Evolutionary conservation across 2,888 invertebrate species (phyloP).

Genomic region (Drosophila pegasa): DNA sequence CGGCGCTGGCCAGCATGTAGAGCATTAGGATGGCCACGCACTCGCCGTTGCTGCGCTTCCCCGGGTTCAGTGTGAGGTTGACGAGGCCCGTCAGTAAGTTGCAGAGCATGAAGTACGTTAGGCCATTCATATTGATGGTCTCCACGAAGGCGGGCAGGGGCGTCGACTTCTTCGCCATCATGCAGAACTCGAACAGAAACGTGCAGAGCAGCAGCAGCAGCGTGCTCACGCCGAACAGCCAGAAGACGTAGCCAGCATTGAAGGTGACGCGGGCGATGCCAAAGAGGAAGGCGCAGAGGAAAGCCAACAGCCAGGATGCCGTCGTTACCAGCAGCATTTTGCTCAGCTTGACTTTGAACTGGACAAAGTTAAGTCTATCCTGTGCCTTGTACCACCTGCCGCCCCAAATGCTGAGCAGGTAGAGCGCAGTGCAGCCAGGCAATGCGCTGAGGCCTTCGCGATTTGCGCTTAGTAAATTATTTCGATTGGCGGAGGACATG

Average conservation of each 20-base stretch:
- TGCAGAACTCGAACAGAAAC: conserved; percentile 83
- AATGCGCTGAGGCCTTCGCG: conserved; percentile 95
- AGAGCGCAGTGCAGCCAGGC: conserved; percentile 93
- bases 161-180: conserved; percentile 14
- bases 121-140: conserved; percentile 92
- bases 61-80: conserved; percentile 90
- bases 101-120: conserved; percentile 92
- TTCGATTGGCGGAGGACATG: conserved; percentile 86
- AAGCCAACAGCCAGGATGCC: conserved; percentile 85
- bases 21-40: conserved; percentile 86
- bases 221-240: conserved; percentile 89
- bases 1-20: conserved; percentile 86
- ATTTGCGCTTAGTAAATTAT: conserved; percentile 90
- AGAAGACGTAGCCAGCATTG: conserved; percentile 92
- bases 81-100: conserved; percentile 94
- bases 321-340: conserved; percentile 67
- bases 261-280: conserved; percentile 92
- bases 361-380: conserved; percentile 64
- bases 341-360: conserved; percentile 71
- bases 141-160: conserved; percentile 86
- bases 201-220: conserved; percentile 89
- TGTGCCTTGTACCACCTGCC: conserved; percentile 86
- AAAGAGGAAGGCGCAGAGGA: conserved; percentile 85
- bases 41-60: conserved; percentile 83
- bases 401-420: conserved; percentile 90